Evolutionary conservation across 2,888 invertebrate species (phyloP).

Genomic region (Nymphalis polychloros): DNA sequence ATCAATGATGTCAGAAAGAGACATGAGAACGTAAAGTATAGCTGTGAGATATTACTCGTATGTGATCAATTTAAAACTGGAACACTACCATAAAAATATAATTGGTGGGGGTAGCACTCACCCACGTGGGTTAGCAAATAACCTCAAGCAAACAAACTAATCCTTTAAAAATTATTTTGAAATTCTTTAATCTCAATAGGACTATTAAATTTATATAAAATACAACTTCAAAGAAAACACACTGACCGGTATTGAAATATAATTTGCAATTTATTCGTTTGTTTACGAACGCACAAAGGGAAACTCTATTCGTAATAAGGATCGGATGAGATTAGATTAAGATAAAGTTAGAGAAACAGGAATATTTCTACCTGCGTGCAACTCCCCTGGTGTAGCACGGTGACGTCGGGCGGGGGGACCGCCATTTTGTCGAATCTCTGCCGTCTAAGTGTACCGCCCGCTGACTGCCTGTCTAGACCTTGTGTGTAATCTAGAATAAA

Average conservation of each 20-base stretch:
- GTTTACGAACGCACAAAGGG: conserved; percentile 4
- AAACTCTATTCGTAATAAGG: conserved; percentile 4
- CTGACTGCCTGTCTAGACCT: conserved; percentile 65
- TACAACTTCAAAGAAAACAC: not conserved
- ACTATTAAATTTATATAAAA: not conserved
- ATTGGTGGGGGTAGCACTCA: no score
- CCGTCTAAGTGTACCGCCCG: conserved; percentile 71
- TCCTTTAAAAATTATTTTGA: no score
- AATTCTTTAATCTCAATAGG: no score
- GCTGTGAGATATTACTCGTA: no score
- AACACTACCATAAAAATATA: no score
- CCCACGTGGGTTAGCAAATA: no score
- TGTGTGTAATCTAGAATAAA: conserved; percentile 20
- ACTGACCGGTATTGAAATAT: not conserved
- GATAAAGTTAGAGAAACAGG: conserved; percentile 2
- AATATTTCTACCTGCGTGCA: conserved; percentile 66
- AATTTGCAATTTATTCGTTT: conserved; percentile 8
- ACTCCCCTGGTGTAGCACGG: conserved; percentile 75
- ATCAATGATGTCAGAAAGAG: no score
- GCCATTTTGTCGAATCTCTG: conserved; percentile 75
- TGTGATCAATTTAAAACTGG: no score
- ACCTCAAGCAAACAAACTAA: no score
- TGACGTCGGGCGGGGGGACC: conserved; percentile 76
- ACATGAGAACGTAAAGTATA: no score
- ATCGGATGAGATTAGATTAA: conserved; percentile 1